Percentiles rank a stretch among this genome's conserved stretches.
phyloP scores from a whole-genome alignment of 2,797 vertebrate species.

The Pitangus sulphuratus region DNA sequence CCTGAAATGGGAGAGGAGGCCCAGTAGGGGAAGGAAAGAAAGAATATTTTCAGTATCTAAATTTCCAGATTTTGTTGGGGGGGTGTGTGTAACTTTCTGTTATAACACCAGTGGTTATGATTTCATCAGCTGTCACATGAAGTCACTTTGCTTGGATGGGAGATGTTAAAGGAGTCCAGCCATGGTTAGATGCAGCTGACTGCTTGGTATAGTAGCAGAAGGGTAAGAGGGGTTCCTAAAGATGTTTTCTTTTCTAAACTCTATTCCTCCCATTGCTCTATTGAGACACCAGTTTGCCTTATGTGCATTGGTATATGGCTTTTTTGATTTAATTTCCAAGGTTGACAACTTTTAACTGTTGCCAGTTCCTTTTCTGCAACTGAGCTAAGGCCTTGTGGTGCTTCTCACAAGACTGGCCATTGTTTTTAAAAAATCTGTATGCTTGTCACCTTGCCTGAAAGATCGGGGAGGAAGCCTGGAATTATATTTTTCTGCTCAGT shows the following conservation, averaged over 20 bases:
- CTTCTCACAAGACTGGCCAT: background rate
- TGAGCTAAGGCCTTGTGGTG: background rate
- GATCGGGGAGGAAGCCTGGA: background rate
- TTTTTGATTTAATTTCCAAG: background rate
- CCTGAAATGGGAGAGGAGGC: slow-evolving; percentile 10
- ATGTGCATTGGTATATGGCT: background rate
- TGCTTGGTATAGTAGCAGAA: background rate
- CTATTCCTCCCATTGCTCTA: background rate
- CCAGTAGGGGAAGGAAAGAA: background rate
- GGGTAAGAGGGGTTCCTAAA: background rate
- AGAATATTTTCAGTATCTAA: background rate
- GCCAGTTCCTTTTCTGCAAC: background rate
- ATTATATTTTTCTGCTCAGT: background rate
- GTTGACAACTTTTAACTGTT: background rate
- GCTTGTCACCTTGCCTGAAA: background rate
- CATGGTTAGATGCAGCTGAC: background rate
- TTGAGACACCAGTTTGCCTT: background rate
- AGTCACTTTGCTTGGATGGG: background rate
- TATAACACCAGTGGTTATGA: background rate
- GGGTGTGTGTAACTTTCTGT: background rate
- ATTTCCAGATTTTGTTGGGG: background rate
- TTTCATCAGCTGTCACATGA: background rate
- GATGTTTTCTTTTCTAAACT: background rate
- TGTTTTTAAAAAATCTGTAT: background rate
- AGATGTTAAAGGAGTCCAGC: background rate